Evolutionary conservation across 2,113 vertebrate genomes (phyloP).

Genomic region (Paedocypris sp.): DNA sequence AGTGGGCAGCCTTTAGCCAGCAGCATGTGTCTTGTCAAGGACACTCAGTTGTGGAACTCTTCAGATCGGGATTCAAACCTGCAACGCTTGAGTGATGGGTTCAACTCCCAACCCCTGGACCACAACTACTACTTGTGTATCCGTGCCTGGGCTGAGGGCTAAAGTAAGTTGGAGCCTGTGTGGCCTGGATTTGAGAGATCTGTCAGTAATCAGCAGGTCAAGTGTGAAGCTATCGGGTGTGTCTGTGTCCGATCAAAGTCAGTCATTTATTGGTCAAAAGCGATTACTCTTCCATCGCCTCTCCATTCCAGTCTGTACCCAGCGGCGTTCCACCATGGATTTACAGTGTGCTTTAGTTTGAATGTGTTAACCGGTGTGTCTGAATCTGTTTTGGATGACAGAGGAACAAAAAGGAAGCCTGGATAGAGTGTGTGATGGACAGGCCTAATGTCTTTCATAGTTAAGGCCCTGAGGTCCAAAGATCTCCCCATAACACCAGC

Average conservation of each 20-base stretch:
- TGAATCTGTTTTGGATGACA: slow-evolving; percentile 23
- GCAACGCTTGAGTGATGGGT: too few relatives aligned
- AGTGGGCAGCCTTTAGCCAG: too few relatives aligned
- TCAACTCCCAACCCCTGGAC: too few relatives aligned
- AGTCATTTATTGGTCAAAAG: slow-evolving; percentile 46
- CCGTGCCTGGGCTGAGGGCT: too few relatives aligned
- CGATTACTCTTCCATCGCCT: slow-evolving; percentile 46
- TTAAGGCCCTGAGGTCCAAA: slow-evolving; percentile 45
- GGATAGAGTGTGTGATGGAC: slow-evolving; percentile 57
- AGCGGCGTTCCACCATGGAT: slow-evolving; percentile 47
- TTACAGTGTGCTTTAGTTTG: background rate
- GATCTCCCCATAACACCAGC: slow-evolving; percentile 48
- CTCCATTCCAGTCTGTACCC: slow-evolving; percentile 26
- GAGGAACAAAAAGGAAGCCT: slow-evolving; percentile 46
- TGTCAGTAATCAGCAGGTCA: slow-evolving; percentile 24
- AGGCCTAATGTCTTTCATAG: slow-evolving; percentile 61
- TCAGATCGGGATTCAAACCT: too few relatives aligned
- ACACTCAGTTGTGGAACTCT: too few relatives aligned
- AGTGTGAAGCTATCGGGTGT: slow-evolving; percentile 37
- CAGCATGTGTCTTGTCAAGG: too few relatives aligned
- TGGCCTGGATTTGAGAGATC: background rate
- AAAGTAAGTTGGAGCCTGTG: background rate
- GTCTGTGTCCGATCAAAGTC: slow-evolving; percentile 45
- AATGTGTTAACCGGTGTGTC: background rate
- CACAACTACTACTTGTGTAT: too few relatives aligned